phyloP scores from a whole-genome alignment of 2,888 invertebrate species.

The Ganaspis brasiliensis region DNA sequence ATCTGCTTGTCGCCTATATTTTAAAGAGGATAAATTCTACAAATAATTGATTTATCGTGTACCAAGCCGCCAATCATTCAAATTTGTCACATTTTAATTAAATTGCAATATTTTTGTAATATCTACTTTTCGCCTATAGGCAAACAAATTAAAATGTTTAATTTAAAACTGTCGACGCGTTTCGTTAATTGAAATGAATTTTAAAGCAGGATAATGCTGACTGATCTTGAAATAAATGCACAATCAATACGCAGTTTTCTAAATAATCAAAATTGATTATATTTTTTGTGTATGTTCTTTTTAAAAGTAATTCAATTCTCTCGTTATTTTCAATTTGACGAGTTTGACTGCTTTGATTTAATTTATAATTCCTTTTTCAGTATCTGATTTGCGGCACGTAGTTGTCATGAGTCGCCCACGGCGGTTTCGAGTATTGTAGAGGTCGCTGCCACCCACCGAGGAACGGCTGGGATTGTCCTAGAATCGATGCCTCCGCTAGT shows the following conservation, averaged over 20 bases:
- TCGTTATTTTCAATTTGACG: not conserved
- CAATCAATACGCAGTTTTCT: no score
- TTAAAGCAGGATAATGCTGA: no score
- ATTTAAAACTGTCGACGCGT: no score
- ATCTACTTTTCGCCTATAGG: no score
- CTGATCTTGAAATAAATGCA: no score
- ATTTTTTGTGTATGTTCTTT: no score
- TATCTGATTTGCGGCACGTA: conserved; percentile 37
- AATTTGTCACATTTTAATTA: no score
- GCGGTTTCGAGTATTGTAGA: conserved; percentile 53
- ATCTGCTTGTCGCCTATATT: not conserved
- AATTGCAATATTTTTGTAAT: no score
- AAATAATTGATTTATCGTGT: not conserved
- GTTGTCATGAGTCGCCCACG: conserved; percentile 49
- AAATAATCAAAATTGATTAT: no score
- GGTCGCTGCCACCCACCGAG: conserved; percentile 8
- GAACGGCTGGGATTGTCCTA: conserved; percentile 45
- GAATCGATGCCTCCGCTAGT: conserved; percentile 49
- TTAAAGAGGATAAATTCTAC: not conserved
- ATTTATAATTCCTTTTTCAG: conserved; percentile 32
- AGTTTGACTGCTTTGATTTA: conserved; percentile 15
- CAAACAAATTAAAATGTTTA: no score
- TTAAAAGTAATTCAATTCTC: not conserved
- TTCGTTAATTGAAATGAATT: no score
- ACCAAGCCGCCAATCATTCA: not conserved